These are phyloP conservation scores for Struthio camelus DNA, from an alignment of 2,113 vertebrate genomes.

Conservation along the genomic window DNA sequence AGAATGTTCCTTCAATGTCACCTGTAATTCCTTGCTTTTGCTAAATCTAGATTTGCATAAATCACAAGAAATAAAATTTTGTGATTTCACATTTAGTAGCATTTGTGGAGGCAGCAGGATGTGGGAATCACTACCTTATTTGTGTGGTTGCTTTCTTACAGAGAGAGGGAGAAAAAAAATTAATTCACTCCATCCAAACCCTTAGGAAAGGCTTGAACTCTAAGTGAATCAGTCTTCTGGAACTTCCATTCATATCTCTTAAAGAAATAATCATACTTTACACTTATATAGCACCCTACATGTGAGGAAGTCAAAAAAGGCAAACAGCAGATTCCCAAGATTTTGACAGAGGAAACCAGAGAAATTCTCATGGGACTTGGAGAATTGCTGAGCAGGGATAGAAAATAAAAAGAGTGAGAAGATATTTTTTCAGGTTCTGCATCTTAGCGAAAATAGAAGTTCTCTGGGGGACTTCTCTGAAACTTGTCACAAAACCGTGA, in stretches of 20 bases:
- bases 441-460: slow-evolving; percentile 58
- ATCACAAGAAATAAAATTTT: slow-evolving; percentile 60
- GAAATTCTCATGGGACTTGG: slow-evolving; percentile 41
- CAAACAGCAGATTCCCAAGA: slow-evolving; percentile 40
- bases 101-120: background rate
- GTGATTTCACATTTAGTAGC: slow-evolving; percentile 60
- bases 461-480: slow-evolving; percentile 63
- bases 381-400: slow-evolving; percentile 24
- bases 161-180: background rate
- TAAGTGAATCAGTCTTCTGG: background rate
- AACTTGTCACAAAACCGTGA: slow-evolving; percentile 63
- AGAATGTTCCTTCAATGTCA: background rate
- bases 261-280: slow-evolving; percentile 48
- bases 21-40: background rate
- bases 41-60: background rate
- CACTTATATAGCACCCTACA: slow-evolving; percentile 14
- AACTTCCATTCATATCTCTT: slow-evolving; percentile 1
- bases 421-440: slow-evolving; percentile 64
- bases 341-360: slow-evolving; percentile 60
- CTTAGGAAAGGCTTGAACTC: background rate
- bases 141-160: background rate
- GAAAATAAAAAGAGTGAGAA: slow-evolving; percentile 65
- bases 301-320: slow-evolving; percentile 36
- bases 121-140: background rate
- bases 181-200: background rate